phyloP scores from a whole-genome alignment of 2,113 vertebrate genomes.

The Himantopus leucocephalus region DNA sequence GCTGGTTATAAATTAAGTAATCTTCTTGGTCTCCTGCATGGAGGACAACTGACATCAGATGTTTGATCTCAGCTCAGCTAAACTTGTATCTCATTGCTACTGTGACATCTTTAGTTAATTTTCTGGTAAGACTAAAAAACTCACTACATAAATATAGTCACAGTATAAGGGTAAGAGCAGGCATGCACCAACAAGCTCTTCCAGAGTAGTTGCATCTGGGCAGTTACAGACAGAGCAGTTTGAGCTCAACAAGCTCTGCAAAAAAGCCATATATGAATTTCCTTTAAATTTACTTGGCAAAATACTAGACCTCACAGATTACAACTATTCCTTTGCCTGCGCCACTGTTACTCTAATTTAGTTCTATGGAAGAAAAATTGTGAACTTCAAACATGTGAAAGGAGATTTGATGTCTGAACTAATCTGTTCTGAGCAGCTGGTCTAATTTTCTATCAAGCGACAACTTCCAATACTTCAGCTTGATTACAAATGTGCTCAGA shows the following conservation, averaged over 20 bases:
- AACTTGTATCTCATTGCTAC: not conserved
- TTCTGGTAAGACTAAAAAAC: not conserved
- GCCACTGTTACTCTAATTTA: not conserved
- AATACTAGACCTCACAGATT: not conserved
- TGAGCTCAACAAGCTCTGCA: not conserved
- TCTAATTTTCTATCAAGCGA: not conserved
- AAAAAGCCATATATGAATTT: not conserved
- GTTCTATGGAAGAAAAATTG: not conserved
- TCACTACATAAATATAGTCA: not conserved
- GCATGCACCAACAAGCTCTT: not conserved
- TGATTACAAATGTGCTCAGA: not conserved
- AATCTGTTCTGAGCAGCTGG: slow-evolving; percentile 35
- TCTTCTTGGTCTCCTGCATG: not conserved
- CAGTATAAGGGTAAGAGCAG: not conserved
- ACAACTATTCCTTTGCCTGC: not conserved
- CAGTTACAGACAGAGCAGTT: not conserved
- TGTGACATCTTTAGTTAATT: not conserved
- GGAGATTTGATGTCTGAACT: slow-evolving; percentile 20
- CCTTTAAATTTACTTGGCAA: not conserved
- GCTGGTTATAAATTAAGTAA: not conserved
- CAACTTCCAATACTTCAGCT: not conserved
- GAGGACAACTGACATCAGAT: not conserved
- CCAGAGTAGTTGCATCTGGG: not conserved
- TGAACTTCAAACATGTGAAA: not conserved
- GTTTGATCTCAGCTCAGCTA: not conserved